Percentiles rank a stretch among this genome's conserved stretches.
These are phyloP conservation scores for Sebastes nivosus DNA, from an alignment of 2,797 vertebrate species.

Conservation along the genomic window DNA sequence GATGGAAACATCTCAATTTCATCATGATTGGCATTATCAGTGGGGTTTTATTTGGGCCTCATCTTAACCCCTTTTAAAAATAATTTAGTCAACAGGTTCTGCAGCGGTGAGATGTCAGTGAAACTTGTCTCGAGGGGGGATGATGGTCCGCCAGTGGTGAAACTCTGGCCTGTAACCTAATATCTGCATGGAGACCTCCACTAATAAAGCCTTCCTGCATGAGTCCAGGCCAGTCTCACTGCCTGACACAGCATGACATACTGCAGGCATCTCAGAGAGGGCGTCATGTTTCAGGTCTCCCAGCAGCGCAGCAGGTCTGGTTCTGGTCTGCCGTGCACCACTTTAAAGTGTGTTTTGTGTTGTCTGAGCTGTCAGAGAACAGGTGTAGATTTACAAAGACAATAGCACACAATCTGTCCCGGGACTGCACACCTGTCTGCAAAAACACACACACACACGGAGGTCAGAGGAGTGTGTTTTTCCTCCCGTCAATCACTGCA, in stretches of 20 bases:
- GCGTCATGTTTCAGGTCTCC: constrained; percentile 64
- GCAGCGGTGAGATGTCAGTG: neutral
- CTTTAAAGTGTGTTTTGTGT: constrained; percentile 68
- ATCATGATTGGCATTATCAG: neutral
- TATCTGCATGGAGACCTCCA: constrained; percentile 22
- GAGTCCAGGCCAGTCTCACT: constrained; percentile 2
- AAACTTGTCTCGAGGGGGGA: constrained; percentile 7
- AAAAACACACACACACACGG: constrained; percentile 13
- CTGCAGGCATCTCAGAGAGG: constrained; percentile 44
- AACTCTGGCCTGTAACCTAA: constrained; percentile 44
- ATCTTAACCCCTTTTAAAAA: neutral
- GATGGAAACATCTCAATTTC: neutral
- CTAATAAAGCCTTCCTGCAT: constrained; percentile 31
- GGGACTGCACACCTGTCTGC: constrained; percentile 61
- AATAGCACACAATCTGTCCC: constrained; percentile 43
- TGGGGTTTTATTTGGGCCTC: neutral
- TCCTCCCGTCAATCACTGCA: constrained; percentile 8
- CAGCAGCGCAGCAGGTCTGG: constrained; percentile 33
- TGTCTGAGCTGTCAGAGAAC: constrained; percentile 62
- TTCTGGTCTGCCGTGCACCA: constrained; percentile 38
- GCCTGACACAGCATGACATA: constrained; percentile 65
- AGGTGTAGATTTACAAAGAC: constrained; percentile 67
- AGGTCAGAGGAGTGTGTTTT: neutral
- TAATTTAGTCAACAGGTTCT: neutral
- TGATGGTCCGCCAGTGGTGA: neutral